Percentiles rank a stretch among this genome's conserved stretches.
phyloP scores from a whole-genome alignment of 1,140 invertebrate species.

The Papilio xuthus region DNA sequence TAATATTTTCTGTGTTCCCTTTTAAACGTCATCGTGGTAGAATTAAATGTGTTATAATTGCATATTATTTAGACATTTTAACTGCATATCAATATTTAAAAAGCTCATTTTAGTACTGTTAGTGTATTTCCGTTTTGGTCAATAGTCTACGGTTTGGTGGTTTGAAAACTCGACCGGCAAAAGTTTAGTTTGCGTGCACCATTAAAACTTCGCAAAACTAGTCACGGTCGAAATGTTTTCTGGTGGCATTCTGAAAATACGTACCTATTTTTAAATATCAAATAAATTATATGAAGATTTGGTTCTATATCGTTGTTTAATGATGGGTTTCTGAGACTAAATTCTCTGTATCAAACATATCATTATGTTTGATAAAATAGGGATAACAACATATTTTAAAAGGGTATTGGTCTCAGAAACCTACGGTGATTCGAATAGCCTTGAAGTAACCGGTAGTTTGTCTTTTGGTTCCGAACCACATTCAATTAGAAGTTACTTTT shows the following conservation, averaged over 20 bases:
- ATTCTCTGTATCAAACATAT: too few relatives aligned
- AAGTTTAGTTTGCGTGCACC: conserved; percentile 34
- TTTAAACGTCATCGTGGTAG: too few relatives aligned
- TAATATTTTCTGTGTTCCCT: too few relatives aligned
- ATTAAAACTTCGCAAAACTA: conserved; percentile 39
- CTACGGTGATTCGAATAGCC: too few relatives aligned
- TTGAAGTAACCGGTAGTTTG: too few relatives aligned
- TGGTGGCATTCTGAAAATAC: conserved; percentile 20
- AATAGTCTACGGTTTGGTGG: conserved; percentile 8
- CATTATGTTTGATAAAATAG: too few relatives aligned
- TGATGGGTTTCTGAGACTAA: too few relatives aligned
- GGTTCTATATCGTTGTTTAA: too few relatives aligned
- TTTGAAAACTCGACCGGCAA: conserved; percentile 22
- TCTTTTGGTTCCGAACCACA: too few relatives aligned
- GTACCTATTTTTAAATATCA: conserved; percentile 27
- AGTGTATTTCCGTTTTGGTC: neutral
- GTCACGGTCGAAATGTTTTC: conserved; percentile 9
- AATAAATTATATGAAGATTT: neutral
- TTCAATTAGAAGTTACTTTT: neutral
- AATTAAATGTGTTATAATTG: too few relatives aligned
- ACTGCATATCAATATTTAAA: neutral
- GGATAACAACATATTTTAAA: too few relatives aligned
- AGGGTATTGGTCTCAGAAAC: too few relatives aligned
- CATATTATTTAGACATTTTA: neutral
- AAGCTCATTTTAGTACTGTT: neutral